Evolutionary conservation across 2,888 invertebrate species (phyloP).

Genomic region (Scrobipalpa costella): DNA sequence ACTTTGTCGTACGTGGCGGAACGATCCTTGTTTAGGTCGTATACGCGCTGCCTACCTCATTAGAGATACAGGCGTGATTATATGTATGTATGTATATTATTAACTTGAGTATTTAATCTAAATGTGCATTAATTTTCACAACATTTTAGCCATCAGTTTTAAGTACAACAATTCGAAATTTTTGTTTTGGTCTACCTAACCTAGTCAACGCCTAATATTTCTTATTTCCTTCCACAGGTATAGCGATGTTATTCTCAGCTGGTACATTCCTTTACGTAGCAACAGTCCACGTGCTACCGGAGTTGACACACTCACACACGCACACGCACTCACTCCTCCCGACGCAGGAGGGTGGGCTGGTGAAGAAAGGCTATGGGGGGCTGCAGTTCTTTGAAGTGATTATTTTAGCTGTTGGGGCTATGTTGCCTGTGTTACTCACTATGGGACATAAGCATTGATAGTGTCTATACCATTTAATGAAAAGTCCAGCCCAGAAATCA

Average conservation of each 20-base stretch:
- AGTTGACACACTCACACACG: slow-evolving; percentile 85
- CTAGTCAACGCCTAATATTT: neutral
- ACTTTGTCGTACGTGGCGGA: too few relatives aligned
- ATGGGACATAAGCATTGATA: slow-evolving; percentile 92
- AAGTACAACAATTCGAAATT: too few relatives aligned
- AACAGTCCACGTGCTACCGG: slow-evolving; percentile 98
- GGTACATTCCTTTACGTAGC: slow-evolving; percentile 99
- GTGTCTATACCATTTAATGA: too few relatives aligned
- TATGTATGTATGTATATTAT: too few relatives aligned
- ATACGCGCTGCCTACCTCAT: too few relatives aligned
- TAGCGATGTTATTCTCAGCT: slow-evolving; percentile 99
- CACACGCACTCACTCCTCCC: slow-evolving; percentile 68
- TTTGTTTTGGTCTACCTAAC: too few relatives aligned
- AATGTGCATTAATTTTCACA: too few relatives aligned
- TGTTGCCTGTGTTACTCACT: slow-evolving; percentile 94
- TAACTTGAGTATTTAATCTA: too few relatives aligned
- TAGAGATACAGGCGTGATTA: too few relatives aligned
- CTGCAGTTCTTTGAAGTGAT: slow-evolving; percentile 90
- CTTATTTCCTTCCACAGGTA: slow-evolving; percentile 66
- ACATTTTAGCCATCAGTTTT: too few relatives aligned
- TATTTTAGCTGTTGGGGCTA: slow-evolving; percentile 91
- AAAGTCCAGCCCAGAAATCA: too few relatives aligned
- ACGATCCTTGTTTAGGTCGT: too few relatives aligned
- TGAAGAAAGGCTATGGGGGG: slow-evolving; percentile 70
- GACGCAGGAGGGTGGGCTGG: slow-evolving; percentile 53